Evolutionary conservation across 2,888 invertebrate species (phyloP).

Genomic region (Pandemis cinnamomeana): DNA sequence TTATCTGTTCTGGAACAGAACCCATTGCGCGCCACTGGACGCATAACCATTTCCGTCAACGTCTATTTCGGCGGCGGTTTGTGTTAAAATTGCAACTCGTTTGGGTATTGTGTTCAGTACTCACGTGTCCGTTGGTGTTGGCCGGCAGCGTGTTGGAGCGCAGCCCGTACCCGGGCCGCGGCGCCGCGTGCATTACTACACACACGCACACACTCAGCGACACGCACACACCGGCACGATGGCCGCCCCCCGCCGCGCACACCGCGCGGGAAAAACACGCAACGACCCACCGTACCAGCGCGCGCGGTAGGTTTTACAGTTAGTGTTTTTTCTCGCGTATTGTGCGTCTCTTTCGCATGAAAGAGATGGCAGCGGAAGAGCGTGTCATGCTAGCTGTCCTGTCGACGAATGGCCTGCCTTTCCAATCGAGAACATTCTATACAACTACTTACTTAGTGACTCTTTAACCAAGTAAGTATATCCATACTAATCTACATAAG

Average conservation of each 20-base stretch:
- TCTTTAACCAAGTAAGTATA: no score
- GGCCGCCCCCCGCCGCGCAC: background rate
- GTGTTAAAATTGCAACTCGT: slow-evolving; percentile 5
- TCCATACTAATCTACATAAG: no score
- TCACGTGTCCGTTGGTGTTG: slow-evolving; percentile 77
- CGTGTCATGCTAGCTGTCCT: slow-evolving; percentile 3
- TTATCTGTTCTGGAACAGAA: no score
- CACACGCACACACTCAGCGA: slow-evolving; percentile 45
- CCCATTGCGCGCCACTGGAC: no score
- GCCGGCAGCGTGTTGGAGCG: slow-evolving; percentile 91
- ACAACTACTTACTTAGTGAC: no score
- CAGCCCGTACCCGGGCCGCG: slow-evolving; percentile 91
- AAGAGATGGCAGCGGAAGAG: background rate
- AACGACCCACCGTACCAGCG: background rate
- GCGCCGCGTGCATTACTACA: slow-evolving; percentile 86
- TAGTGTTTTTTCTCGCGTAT: background rate
- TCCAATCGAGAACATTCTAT: background rate
- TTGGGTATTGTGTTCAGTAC: slow-evolving; percentile 47
- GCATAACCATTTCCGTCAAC: no score
- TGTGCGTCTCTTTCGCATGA: background rate
- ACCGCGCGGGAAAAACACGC: background rate
- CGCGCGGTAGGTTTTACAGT: background rate
- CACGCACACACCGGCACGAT: slow-evolving; percentile 41
- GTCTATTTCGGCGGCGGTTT: background rate
- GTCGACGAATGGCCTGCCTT: background rate